These are phyloP conservation scores for Takifugu ocellatus DNA, from an alignment of 2,797 vertebrate genomes.

Conservation along the genomic window DNA sequence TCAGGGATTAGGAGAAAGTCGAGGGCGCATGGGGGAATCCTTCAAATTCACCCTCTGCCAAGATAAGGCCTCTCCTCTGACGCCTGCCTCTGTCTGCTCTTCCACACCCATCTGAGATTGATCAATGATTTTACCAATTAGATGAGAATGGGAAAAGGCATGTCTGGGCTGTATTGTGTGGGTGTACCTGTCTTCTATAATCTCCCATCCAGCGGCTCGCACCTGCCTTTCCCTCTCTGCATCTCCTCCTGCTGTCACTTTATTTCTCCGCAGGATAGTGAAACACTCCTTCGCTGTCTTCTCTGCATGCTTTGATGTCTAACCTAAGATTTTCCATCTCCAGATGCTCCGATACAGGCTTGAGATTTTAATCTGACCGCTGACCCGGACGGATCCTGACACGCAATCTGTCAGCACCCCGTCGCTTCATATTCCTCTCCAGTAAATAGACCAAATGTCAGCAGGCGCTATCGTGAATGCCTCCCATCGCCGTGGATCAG, in stretches of 20 bases:
- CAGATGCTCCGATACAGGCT: conserved; percentile 15
- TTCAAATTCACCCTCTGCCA: conserved; percentile 49
- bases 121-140: conserved; percentile 54
- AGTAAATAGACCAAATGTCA: background rate
- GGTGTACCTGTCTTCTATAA: conserved; percentile 16
- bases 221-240: conserved; percentile 24
- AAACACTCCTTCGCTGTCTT: conserved; percentile 34
- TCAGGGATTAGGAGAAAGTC: conserved; percentile 54
- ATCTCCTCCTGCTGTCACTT: conserved; percentile 30
- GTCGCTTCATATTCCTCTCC: conserved; percentile 16
- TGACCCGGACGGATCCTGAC: conserved; percentile 38
- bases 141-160: conserved; percentile 13
- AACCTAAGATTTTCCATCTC: conserved; percentile 21
- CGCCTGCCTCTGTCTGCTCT: conserved; percentile 22
- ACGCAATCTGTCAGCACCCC: conserved; percentile 34
- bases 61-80: conserved; percentile 33
- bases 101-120: conserved; percentile 27
- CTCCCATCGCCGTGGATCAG: no score
- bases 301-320: conserved; percentile 22
- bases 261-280: conserved; percentile 27
- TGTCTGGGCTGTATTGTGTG: conserved; percentile 4
- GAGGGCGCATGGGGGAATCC: conserved; percentile 52
- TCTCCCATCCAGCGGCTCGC: conserved; percentile 17
- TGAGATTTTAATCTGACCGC: conserved; percentile 27
- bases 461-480: no score